These are phyloP conservation scores for Chelonoidis abingdonii DNA, from an alignment of 2,113 vertebrate species.

Conservation along the genomic window DNA sequence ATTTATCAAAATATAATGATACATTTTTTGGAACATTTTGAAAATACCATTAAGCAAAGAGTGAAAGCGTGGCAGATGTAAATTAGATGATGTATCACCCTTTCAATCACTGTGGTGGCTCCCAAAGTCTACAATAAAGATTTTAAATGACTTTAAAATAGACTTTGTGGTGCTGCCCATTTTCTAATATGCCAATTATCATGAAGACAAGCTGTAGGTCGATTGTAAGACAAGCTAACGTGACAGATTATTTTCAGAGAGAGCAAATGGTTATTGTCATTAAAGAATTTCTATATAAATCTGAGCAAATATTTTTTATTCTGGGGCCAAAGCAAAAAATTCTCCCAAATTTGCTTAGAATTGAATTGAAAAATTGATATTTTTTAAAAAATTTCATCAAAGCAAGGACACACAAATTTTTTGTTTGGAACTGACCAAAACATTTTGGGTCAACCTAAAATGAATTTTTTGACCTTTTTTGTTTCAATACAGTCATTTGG, in stretches of 20 bases:
- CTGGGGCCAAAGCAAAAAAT: background rate
- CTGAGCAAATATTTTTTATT: background rate
- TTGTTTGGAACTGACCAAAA: background rate
- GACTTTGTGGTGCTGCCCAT: background rate
- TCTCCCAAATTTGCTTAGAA: background rate
- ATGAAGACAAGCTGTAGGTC: background rate
- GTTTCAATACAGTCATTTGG: background rate
- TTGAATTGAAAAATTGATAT: background rate
- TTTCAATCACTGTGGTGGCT: background rate
- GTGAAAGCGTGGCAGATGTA: background rate
- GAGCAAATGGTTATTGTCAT: background rate
- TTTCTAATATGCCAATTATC: background rate
- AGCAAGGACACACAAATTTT: background rate
- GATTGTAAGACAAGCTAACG: background rate
- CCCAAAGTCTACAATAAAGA: background rate
- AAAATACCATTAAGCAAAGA: background rate
- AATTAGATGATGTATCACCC: background rate
- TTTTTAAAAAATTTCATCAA: background rate
- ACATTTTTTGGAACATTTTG: background rate
- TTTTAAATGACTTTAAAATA: background rate
- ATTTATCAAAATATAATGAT: background rate
- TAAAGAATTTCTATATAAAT: background rate
- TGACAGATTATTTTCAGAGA: background rate
- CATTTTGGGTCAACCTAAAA: background rate
- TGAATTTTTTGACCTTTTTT: background rate